phyloP scores from a whole-genome alignment of 2,113 vertebrate species.

The Myotis davidii region DNA sequence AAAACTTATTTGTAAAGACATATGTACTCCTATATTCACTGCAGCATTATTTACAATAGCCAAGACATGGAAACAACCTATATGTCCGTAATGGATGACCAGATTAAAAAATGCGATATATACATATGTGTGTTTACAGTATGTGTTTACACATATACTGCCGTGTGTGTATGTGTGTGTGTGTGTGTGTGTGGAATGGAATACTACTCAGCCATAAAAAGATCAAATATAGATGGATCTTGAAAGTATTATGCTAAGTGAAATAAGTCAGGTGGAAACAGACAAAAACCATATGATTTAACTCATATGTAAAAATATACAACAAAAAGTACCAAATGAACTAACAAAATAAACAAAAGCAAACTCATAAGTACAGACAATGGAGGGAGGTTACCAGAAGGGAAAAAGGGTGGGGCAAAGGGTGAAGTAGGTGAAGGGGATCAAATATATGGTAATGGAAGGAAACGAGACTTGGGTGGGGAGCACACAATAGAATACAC shows the following conservation, averaged over 20 bases:
- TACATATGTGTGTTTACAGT: not conserved
- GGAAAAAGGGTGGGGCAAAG: too few species aligned
- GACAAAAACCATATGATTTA: not conserved
- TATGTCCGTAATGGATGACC: not conserved
- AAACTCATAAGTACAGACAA: not conserved
- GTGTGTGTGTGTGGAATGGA: not conserved
- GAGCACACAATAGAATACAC: not conserved
- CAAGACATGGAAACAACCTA: not conserved
- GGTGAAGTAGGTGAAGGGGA: not conserved
- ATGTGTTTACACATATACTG: not conserved
- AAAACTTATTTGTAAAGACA: not conserved
- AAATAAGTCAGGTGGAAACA: not conserved
- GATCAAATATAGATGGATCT: not conserved
- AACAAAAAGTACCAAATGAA: not conserved
- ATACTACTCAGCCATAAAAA: not conserved
- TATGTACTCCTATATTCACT: not conserved
- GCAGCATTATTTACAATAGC: not conserved
- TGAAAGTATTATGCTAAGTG: not conserved
- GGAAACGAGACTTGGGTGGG: not conserved
- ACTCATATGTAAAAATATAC: not conserved
- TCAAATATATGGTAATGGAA: not conserved
- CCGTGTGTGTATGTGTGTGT: not conserved
- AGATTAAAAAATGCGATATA: not conserved
- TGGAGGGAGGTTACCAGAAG: not conserved
- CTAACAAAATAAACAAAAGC: not conserved